These are phyloP conservation scores for Ochotona princeps DNA, from an alignment of 2,113 vertebrate genomes.

Conservation along the genomic window DNA sequence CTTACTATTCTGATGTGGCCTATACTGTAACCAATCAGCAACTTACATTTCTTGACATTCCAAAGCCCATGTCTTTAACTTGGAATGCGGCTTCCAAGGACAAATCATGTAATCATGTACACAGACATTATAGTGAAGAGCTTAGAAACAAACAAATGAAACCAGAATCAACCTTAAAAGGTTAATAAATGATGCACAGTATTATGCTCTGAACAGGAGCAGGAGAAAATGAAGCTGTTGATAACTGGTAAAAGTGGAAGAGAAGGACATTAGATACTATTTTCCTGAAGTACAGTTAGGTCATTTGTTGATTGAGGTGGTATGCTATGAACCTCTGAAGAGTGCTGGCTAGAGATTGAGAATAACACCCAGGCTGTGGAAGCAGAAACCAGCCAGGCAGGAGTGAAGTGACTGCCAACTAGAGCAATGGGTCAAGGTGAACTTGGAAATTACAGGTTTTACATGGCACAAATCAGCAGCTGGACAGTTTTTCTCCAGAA, in stretches of 20 bases:
- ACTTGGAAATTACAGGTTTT: constrained; percentile 60
- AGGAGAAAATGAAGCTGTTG: neutral
- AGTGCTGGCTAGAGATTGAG: neutral
- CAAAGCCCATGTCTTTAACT: constrained; percentile 36
- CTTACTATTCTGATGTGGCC: constrained; percentile 68
- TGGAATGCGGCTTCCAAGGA: constrained; percentile 51
- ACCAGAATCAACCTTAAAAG: neutral
- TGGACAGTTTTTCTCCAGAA: constrained; percentile 38
- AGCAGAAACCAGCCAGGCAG: constrained; percentile 40
- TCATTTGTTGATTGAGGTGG: constrained; percentile 25
- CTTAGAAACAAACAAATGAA: neutral
- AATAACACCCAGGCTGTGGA: neutral
- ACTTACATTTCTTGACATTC: constrained; percentile 67
- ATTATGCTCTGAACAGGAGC: neutral
- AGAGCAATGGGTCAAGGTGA: constrained; percentile 62
- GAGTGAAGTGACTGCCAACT: constrained; percentile 18
- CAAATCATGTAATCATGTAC: constrained; percentile 37
- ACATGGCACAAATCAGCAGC: constrained; percentile 49
- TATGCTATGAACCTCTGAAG: neutral
- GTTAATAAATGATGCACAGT: neutral
- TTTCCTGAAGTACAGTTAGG: constrained; percentile 50
- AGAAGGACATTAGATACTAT: neutral
- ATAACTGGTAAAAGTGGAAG: neutral
- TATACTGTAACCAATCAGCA: constrained; percentile 63
- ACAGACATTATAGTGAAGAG: constrained; percentile 16